Base-by-base conservation (phyloP, 1,140 invertebrate genomes). In the Liolophura sinensis region DNA sequence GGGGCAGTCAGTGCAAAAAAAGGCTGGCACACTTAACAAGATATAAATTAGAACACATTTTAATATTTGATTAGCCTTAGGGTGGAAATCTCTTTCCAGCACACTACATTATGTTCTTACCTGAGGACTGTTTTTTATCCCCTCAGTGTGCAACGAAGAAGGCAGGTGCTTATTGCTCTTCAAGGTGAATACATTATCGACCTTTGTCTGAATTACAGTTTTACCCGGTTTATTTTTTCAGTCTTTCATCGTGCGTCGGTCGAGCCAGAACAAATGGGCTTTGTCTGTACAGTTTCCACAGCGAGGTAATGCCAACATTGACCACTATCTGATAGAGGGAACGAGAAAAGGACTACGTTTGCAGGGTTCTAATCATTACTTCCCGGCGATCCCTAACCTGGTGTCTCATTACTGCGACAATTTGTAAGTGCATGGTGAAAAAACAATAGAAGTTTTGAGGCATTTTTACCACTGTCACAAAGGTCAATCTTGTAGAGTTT, bases 301-400 rank as follows among this genome's bases (percentile, higher is more conserved):
- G 25, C 91, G 92, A 74, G 92, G 92, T 74, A 92, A 92, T 9
- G 92, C 93, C 9, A 93, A 92, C 20, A 94, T 97, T 69, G 95
- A 97, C 78, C 95, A 98, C 85, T 98, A 97, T 86, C 88, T 98
- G 65, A 95, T 98, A 57, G 94, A 97, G 81, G 90, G 91, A n/a
- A 89, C 89, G 59, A 80, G 83, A 59, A 89, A 91, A 60, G 89
- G 91, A 68, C 88, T 96, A 66, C 92, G 92, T 56, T 87, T 98
- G 67, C 95, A 98, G 85, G 95, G 94, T 62, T 97, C 94, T 18
- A 91, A 93, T 74, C 94, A 96, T 85, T 90, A 91, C 71, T 98
- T 97, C 82, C 91, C 91, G 78, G 93, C 92, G 72, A 94, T 97
- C 78, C 94, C 95, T 25, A 89, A 92, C 59, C 88, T 98, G 64